Evolutionary conservation across 2,888 invertebrate genomes (phyloP), one percentile per base, ranked within the genome.

Genomic region (Scaptodrosophila latifasciaeformis): DNA sequence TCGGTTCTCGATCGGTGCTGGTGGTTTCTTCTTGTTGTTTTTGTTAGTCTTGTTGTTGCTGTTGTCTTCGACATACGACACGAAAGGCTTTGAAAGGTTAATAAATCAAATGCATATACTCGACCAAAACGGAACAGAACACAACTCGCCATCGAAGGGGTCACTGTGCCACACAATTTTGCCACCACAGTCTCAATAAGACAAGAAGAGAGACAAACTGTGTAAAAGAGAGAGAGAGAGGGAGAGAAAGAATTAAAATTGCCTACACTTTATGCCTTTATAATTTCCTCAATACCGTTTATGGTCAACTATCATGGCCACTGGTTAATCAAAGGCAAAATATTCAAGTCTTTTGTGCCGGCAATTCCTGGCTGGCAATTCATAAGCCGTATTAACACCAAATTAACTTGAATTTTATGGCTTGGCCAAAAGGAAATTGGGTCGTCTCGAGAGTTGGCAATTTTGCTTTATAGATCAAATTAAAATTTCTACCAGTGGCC

Each of bases 21-120:
- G 37, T 31, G 31, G 19, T 40, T 40, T 10, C 49, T 43, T 55
- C 49, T 31, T 44, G 27, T 24, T 49, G 65, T 62, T 62, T 52
- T 53, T 43, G 53, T 27, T 52, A 31, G 29, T 35, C 42, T 27
- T 40, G 34, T 37, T 29, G 47, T 18, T 49, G 42, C 40, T 49
- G 67, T 65, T 65, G 70, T 61, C 74, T 67, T 77, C 66, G 7
- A 24, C 24, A 65, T 61, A 59, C 80, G 81, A 79, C 72, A 72
- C 72, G 72, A 72, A 78, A 76, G 75, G 81, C 79, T 71, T 75
- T 62, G 81, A 75, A 75, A 78, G 81, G 75, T 75, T 81, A 78
- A 75, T 75, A 75, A 81, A 75, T 75, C 81, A 75, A 81, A 81
- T 81, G 71, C 68, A 78, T 72, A 67, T 72, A 21, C n/a, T 10